Base-by-base conservation (phyloP, 2,797 vertebrate genomes). In the Odontamblyopus lacepedii region DNA sequence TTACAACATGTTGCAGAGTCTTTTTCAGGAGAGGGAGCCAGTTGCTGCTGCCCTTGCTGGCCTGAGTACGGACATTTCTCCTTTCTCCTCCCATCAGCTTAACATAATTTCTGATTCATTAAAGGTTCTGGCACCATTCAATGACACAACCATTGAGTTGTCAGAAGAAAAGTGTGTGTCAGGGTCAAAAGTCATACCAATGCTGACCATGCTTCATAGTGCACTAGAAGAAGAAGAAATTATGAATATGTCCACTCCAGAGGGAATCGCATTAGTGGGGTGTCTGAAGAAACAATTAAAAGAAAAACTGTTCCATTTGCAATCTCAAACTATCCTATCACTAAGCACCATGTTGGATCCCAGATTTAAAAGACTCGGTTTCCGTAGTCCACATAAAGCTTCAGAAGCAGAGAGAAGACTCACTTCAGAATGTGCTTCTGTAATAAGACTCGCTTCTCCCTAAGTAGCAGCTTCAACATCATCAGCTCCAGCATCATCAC, bases 371-470 rank as follows among this genome's bases (percentile, higher is more conserved):
- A 32, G 5, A 32, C 30, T 32, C 30, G 9, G 55, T 56, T 56
- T 56, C 55, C n/a, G 26, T 23, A 56, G 55, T 23, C 55, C 55
- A 56, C 55, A 56, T 56, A 56, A 56, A 56, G 55, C 55, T 56
- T n/a, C 55, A 56, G 55, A 56, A 11, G 55, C 55, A n/a, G n/a
- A 56, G 55, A 56, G 55, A 56, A 56, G 55, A 56, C 55, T 56
- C 2, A 56, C n/a, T n/a, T 56, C 55, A n/a, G 55, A 56, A 56
- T 56, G 55, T 56, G 55, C 55, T n/a, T n/a, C 55, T 16, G 15
- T 19, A 16, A 53, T 53, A 16, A 53, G 50, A 19, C 50, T 1
- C 18, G 5, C 50, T 32, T 32, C 30, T 32, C 30, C 30, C 15
- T 53, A 16, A 19, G 13, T 19, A 56, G 19, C 55, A 56, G 19